Evolutionary conservation across 2,888 invertebrate species (phyloP).

Genomic region (Cheilosia impressa): DNA sequence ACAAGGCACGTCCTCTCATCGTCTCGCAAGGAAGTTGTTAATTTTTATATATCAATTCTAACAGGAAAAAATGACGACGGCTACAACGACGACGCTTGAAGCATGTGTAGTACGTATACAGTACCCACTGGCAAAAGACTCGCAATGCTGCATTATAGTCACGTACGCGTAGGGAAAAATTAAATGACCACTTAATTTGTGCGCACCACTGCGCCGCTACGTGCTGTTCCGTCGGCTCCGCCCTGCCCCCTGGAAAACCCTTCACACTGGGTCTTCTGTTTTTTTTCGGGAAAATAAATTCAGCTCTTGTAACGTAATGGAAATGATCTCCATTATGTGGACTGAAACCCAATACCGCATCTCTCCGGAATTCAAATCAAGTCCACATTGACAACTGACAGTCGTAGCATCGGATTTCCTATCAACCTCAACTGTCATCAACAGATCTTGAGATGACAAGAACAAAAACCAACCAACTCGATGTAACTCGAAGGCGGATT

Average conservation of each 20-base stretch:
- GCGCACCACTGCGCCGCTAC: conserved; percentile 20
- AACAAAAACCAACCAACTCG: conserved; percentile 18
- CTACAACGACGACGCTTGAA: background rate
- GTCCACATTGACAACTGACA: conserved; percentile 48
- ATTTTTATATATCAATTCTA: conserved; percentile 65
- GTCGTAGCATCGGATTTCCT: conserved; percentile 58
- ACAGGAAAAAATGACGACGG: conserved; percentile 28
- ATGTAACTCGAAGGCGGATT: conserved; percentile 48
- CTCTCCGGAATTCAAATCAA: conserved; percentile 54
- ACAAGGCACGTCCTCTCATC: conserved; percentile 62
- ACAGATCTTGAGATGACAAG: conserved; percentile 62
- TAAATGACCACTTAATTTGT: conserved; percentile 72
- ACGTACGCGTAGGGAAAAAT: conserved; percentile 64
- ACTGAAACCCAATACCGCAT: conserved; percentile 59
- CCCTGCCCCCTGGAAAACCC: no score
- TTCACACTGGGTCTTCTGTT: background rate
- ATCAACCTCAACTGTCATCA: conserved; percentile 70
- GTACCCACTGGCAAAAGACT: conserved; percentile 7
- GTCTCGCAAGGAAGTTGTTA: conserved; percentile 70
- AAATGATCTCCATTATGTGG: conserved; percentile 26
- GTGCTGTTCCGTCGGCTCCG: background rate
- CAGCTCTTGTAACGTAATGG: conserved; percentile 26
- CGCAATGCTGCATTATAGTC: conserved; percentile 64
- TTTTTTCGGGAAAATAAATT: conserved; percentile 20
- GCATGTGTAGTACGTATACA: background rate